These are phyloP conservation scores for Tromatobia lineatoria DNA, from an alignment of 2,888 invertebrate genomes.

Conservation along the genomic window DNA sequence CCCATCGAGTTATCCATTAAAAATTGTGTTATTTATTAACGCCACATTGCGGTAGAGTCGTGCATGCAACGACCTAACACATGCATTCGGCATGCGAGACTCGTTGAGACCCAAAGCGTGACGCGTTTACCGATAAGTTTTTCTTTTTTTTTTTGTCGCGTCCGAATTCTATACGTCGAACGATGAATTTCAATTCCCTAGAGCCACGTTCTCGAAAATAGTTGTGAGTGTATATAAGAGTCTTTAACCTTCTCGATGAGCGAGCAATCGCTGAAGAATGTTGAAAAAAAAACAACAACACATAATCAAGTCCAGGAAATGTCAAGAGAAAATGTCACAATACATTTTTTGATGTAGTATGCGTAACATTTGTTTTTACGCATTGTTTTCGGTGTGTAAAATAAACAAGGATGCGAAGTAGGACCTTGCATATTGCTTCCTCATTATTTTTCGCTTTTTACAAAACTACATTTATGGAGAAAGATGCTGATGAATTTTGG, in stretches of 20 bases:
- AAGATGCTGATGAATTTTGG: no score
- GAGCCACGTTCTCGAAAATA: neutral
- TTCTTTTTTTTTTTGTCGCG: conserved; percentile 18
- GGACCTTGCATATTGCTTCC: no score
- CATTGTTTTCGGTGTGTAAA: no score
- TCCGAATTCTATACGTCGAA: conserved; percentile 42
- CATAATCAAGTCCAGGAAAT: no score
- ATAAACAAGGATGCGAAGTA: no score
- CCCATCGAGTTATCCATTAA: neutral
- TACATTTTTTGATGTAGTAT: no score
- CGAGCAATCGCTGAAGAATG: neutral
- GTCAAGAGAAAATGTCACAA: no score
- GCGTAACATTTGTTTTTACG: no score
- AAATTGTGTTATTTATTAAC: neutral
- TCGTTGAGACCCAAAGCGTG: conserved; percentile 38
- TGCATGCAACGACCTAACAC: conserved; percentile 3
- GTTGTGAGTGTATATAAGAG: neutral
- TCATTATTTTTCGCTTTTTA: no score
- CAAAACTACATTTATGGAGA: no score
- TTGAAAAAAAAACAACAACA: neutral
- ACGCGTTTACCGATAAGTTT: conserved; percentile 51
- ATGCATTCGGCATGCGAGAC: conserved; percentile 21
- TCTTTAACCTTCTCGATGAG: neutral
- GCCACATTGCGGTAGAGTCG: neutral
- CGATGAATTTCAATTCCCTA: conserved; percentile 47